These are phyloP conservation scores for Hipposideros armiger DNA, from an alignment of 2,113 vertebrate genomes.

Conservation along the genomic window DNA sequence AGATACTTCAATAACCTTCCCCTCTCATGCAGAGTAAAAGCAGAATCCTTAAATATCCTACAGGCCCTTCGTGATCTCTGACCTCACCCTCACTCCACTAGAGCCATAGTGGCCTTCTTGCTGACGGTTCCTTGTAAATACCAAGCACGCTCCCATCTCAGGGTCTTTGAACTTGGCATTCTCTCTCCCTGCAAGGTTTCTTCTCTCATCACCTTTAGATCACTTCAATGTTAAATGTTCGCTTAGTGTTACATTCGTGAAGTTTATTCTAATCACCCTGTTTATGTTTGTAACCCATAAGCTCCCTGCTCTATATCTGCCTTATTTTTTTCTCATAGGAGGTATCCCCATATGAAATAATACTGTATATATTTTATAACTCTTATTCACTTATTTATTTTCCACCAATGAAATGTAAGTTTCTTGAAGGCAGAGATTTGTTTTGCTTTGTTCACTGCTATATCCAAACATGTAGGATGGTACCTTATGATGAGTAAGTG, in stretches of 20 bases:
- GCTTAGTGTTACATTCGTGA: not conserved
- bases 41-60: not conserved
- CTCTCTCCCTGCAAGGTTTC: not conserved
- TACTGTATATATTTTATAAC: not conserved
- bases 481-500: not conserved
- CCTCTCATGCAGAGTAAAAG: not conserved
- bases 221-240: not conserved
- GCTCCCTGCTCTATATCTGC: not conserved
- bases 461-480: not conserved
- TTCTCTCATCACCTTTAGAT: not conserved
- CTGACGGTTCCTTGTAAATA: not conserved
- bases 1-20: not conserved
- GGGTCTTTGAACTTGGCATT: not conserved
- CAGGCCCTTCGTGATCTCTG: not conserved
- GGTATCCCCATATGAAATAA: not conserved
- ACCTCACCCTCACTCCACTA: not conserved
- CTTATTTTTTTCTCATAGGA: not conserved
- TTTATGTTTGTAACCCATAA: not conserved
- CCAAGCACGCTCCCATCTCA: not conserved
- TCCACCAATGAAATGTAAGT: not conserved
- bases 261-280: not conserved
- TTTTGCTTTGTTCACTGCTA: conserved; percentile 9
- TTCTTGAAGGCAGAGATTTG: not conserved
- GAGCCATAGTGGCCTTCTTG: not conserved
- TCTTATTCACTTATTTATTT: not conserved